Conservation (phyloP, 1,140 invertebrate genomes). For the Nephila pilipes region DNA sequence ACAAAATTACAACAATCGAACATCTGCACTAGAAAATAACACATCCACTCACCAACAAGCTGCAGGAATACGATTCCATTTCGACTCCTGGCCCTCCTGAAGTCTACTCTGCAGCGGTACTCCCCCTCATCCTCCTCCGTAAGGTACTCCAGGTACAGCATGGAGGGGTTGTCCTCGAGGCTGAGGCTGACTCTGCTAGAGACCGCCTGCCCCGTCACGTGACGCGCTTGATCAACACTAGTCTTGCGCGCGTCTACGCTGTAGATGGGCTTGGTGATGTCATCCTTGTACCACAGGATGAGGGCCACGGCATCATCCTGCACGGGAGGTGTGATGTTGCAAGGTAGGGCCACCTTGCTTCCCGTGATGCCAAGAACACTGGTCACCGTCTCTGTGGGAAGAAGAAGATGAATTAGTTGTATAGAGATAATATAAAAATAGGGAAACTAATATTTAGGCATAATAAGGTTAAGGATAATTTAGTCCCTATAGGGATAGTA, state of each 20-base stretch:
- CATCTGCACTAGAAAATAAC: no score
- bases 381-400: slow-evolving; percentile 73
- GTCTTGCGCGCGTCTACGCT: slow-evolving; percentile 81
- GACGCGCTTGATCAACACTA: slow-evolving; percentile 68
- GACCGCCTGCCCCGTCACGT: slow-evolving; percentile 56
- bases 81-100: slow-evolving; percentile 92
- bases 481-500: no score
- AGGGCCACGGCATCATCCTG: slow-evolving; percentile 92
- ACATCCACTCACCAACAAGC: slow-evolving; percentile 41
- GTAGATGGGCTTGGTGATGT: slow-evolving; percentile 91
- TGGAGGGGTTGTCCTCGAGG: slow-evolving; percentile 83
- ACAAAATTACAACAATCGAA: no score
- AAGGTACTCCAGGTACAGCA: slow-evolving; percentile 89
- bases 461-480: no score
- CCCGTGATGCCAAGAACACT: slow-evolving; percentile 85
- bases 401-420: background rate
- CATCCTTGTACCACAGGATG: slow-evolving; percentile 94
- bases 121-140: slow-evolving; percentile 90
- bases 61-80: slow-evolving; percentile 83
- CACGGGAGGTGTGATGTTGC: slow-evolving; percentile 88
- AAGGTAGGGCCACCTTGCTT: slow-evolving; percentile 88
- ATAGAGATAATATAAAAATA: no score
- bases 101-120: slow-evolving; percentile 92
- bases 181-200: slow-evolving; percentile 61
- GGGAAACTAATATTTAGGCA: no score